These are phyloP conservation scores for Beris chalybata DNA, from an alignment of 2,888 invertebrate species.

Conservation along the genomic window DNA sequence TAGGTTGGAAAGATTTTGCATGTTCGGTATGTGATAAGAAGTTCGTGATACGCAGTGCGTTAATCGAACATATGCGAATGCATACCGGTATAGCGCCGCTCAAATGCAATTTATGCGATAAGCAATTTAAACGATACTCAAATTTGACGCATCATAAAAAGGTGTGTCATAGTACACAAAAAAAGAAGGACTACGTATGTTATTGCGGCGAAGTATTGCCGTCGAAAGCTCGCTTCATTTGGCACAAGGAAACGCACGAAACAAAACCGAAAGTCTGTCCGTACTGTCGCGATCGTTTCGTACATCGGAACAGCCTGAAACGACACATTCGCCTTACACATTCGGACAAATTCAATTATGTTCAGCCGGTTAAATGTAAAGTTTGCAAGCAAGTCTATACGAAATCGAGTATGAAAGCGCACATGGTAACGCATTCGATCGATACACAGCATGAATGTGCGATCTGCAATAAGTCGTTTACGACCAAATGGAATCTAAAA, in stretches of 20 bases:
- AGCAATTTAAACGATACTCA: constrained; percentile 79
- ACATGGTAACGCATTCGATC: constrained; percentile 76
- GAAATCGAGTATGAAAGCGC: constrained; percentile 76
- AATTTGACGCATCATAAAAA: constrained; percentile 84
- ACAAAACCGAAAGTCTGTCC: constrained; percentile 79
- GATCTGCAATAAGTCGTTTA: constrained; percentile 82
- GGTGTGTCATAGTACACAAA: constrained; percentile 72
- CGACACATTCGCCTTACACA: constrained; percentile 81
- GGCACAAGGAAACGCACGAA: constrained; percentile 87
- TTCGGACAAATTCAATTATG: constrained; percentile 72
- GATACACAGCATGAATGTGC: constrained; percentile 78
- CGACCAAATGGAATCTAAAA: constrained; percentile 88
- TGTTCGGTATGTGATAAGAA: constrained; percentile 81
- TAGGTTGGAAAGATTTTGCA: constrained; percentile 71
- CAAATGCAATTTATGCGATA: constrained; percentile 78
- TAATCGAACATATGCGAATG: constrained; percentile 78
- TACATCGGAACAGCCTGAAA: constrained; percentile 80
- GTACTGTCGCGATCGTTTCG: constrained; percentile 84
- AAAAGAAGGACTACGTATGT: constrained; percentile 73
- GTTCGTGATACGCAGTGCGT: constrained; percentile 79
- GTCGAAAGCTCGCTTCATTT: constrained; percentile 78
- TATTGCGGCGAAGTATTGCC: constrained; percentile 80
- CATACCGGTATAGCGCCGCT: constrained; percentile 81
- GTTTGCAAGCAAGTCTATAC: constrained; percentile 71
- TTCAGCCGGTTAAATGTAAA: constrained; percentile 70